Evolutionary conservation across 2,113 vertebrate species (phyloP), one percentile per base, ranked within the genome.

Genomic region (Phyllopteryx taeniolatus): DNA sequence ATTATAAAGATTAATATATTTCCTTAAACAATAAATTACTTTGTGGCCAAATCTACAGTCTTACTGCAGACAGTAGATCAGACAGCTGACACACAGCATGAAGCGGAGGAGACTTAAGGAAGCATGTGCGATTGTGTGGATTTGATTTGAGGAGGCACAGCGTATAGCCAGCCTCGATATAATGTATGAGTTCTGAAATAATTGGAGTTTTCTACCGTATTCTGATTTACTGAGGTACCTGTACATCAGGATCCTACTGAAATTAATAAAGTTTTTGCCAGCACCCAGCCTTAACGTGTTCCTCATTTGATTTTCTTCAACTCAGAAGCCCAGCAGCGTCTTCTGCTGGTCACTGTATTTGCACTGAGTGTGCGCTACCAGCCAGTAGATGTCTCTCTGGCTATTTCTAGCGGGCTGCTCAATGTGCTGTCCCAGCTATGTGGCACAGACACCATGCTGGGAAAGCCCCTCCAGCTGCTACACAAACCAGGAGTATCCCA

Each of bases 361-460:
- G 96, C 97, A 1, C 92, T 99, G 43, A 99, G 98, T 0, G 96
- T 98, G 8, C 96, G 98, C 49, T 99, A 99, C 86, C 98, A 99
- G 88, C 97, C 98, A 0, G 95, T 96, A 51, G 98, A 99, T 69
- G 96, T 99, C 47, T 98, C 98, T 44, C 82, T 99, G 91, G 98
- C 98, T 66, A 96, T 98, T 79, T 98, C 97, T 56, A 98, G 95
- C 0, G 97, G 98, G 2, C 87, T 99, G n/a, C 88, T 99, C 12
- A 98, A 95, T 0, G 96, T 99, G 22, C 87, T 99, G 0, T 99
- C 98, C 0, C 96, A 98, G 88, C 79, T 99, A 19, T 99, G 98
- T 68, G 98, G 97, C 49, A 98, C 96, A 0, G 96, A 99, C 87
- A 98, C 97, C 73, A 94, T 98, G 93, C 86, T 99, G 43, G 97